These are phyloP conservation scores for Protomyctophum bolini DNA, from an alignment of 2,113 vertebrate genomes.

Conservation along the genomic window DNA sequence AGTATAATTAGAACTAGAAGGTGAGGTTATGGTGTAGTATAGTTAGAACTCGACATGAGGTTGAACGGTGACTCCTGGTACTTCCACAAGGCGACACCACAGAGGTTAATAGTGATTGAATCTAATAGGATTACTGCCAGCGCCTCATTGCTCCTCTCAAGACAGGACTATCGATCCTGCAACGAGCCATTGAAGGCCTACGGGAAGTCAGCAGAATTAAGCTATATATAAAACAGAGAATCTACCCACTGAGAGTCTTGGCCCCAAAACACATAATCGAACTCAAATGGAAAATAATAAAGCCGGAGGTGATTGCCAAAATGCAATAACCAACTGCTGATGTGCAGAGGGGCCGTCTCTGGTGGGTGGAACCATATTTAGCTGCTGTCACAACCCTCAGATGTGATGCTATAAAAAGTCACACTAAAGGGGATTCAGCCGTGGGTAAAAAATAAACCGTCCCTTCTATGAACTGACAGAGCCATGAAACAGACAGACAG, in stretches of 20 bases:
- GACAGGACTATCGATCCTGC: background rate
- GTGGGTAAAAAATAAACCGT: slow-evolving; percentile 54
- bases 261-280: background rate
- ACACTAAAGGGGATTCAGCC: slow-evolving; percentile 57
- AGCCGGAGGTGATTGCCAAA: slow-evolving; percentile 23
- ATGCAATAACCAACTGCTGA: slow-evolving; percentile 58
- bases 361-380: slow-evolving; percentile 57
- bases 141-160: background rate
- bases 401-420: slow-evolving; percentile 66
- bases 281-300: slow-evolving; percentile 19
- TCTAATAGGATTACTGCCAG: background rate
- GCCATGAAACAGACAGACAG: slow-evolving; percentile 54
- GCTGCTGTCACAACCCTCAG: slow-evolving; percentile 62
- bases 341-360: slow-evolving; percentile 35
- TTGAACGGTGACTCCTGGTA: background rate
- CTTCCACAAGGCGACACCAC: background rate
- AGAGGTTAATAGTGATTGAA: background rate
- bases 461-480: slow-evolving; percentile 66
- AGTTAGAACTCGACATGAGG: background rate
- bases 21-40: background rate
- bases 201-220: background rate
- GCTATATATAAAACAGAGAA: background rate
- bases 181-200: background rate
- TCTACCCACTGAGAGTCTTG: background rate
- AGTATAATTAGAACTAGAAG: no score